Base-by-base conservation (phyloP, 1,140 invertebrate species). In the Drosophila micromelanica region DNA sequence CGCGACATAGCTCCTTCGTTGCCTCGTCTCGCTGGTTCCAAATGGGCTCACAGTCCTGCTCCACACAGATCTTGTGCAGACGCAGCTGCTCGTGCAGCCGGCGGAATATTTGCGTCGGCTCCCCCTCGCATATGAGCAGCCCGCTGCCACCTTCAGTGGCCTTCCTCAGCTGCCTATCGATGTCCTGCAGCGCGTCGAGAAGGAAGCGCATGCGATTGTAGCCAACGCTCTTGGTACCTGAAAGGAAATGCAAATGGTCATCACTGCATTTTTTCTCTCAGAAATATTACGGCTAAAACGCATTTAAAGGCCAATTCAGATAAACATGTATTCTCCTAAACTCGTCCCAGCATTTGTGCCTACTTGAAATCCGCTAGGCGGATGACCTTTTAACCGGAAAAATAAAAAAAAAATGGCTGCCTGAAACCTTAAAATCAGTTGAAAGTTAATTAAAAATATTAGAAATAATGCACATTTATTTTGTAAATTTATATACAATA, bases 1-100 rank as follows among this genome's bases (percentile, higher is more conserved):
- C 92, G 1, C 90, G 71, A 73, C 95, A 96, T 5, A 94, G 81
- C 12, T 87, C 65, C 57, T 93, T 94, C 0, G 95, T 94, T 5
- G 84, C 73, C n/a, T 94, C 92, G 90, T 96, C 96, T 32, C 95
- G 92, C 1, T 92, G 77, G 2, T 93, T 93, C 95, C 95, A 96
- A 49, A 95, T 94, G 0, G 95, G 95, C 91, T 96, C 95, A 76
- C 95, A 95, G 80, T 96, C 96, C 91, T 95, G 94, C 80, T 96
- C 95, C 91, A 95, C 96, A 76, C 92, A 94, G 52, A 94, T 91
- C 76, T 92, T 94, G 65, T 91, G 86, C 73, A 94, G 92, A 73
- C 93, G 90, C 92, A 94, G 91, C 35, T 95, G 92, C 63, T 95
- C 93, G 89, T 94, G 93, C 76, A 94, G 89, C 54, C 92, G 81